Evolutionary conservation across 1,140 invertebrate species (phyloP).

Genomic region (Drosophila setifemur): DNA sequence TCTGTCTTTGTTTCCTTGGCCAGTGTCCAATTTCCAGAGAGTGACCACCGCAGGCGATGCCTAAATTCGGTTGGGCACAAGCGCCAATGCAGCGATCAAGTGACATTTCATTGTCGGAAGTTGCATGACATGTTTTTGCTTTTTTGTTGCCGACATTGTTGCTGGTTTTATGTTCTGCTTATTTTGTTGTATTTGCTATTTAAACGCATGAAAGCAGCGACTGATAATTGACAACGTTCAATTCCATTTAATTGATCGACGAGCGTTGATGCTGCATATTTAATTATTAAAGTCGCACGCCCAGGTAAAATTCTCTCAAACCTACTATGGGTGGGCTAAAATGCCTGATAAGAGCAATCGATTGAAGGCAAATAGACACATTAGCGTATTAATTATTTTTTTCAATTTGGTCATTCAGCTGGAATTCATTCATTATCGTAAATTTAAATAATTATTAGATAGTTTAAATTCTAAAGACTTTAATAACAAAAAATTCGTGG

Average conservation of each 20-base stretch:
- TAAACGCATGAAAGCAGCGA: slow-evolving; percentile 74
- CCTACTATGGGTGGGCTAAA: slow-evolving; percentile 52
- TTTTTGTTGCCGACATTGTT: slow-evolving; percentile 8
- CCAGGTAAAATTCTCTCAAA: slow-evolving; percentile 10
- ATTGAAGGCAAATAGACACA: too few species aligned
- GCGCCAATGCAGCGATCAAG: slow-evolving; percentile 62
- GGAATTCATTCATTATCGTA: too few species aligned
- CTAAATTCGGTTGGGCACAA: slow-evolving; percentile 77
- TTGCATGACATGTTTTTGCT: slow-evolving; percentile 8
- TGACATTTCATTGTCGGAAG: slow-evolving; percentile 76
- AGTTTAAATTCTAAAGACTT: too few species aligned
- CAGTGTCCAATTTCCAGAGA: slow-evolving; percentile 28
- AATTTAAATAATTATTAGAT: too few species aligned
- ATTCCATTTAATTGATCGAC: slow-evolving; percentile 62
- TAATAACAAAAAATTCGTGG: too few species aligned
- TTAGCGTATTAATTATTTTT: too few species aligned
- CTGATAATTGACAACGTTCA: slow-evolving; percentile 79
- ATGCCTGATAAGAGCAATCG: too few species aligned
- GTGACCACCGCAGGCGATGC: slow-evolving; percentile 52
- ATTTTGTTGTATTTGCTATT: slow-evolving; percentile 53
- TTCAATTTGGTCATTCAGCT: too few species aligned
- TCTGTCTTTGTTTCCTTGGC: neutral
- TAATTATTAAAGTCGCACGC: slow-evolving; percentile 64
- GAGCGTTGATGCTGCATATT: slow-evolving; percentile 65
- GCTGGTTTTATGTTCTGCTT: too few species aligned